A percentile compares a stretch with the other conserved stretches of the same genome.
These are phyloP conservation scores for Rhineura floridana DNA, from an alignment of 2,113 vertebrate species.

Conservation along the genomic window DNA sequence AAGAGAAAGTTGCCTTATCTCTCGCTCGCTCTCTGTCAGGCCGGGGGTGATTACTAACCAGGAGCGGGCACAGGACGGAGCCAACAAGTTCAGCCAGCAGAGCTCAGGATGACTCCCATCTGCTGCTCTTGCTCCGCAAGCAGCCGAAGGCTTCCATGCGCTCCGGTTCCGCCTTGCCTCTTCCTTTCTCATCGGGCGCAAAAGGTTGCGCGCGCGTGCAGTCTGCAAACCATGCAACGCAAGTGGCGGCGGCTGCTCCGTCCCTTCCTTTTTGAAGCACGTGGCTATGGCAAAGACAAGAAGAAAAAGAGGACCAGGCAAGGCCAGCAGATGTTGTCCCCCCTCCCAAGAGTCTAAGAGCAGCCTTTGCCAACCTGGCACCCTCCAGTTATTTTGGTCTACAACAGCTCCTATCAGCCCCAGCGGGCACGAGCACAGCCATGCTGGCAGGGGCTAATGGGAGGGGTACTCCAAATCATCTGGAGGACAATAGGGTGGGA, in stretches of 20 bases:
- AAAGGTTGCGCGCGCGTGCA: background rate
- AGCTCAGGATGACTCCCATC: background rate
- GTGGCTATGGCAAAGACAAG: no score
- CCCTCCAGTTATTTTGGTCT: no score
- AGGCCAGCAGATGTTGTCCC: background rate
- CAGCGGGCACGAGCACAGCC: no score
- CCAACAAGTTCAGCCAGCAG: background rate
- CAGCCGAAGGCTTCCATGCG: background rate
- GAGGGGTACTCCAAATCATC: no score
- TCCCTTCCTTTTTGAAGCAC: background rate
- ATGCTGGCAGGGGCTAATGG: no score
- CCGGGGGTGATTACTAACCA: background rate
- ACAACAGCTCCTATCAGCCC: no score
- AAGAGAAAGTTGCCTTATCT: background rate
- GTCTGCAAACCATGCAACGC: background rate
- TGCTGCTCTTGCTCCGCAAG: background rate
- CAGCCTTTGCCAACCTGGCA: no score
- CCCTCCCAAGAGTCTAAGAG: no score
- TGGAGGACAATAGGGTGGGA: no score
- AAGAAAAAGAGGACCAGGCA: background rate
- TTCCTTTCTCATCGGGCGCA: background rate
- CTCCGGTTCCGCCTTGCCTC: background rate
- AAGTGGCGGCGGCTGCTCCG: background rate
- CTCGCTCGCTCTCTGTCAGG: background rate
- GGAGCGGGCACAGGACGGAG: background rate